phyloP scores from a whole-genome alignment of 2,113 vertebrate genomes.

The rat (Rattus norvegicus) region GRCr8 NC_086036.1:52430501-52431000 shows the following conservation, averaged over 20 bases:
- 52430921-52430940: not conserved
- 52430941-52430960: too few species aligned
- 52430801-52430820: rapidly evolving
- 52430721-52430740: not conserved
- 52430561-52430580: not conserved
- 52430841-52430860: not conserved
- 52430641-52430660: not conserved
- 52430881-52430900: not conserved
- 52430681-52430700: not conserved
- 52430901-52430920: not conserved
- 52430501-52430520: not conserved
- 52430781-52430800: not conserved
- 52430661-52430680: not conserved
- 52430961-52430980: too few species aligned
- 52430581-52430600: not conserved
- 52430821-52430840: not conserved
- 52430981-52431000: too few species aligned
- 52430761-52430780: not conserved
- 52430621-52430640: not conserved
- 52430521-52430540: not conserved
- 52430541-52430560: not conserved
- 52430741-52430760: not conserved
- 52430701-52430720: not conserved
- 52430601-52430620: not conserved
- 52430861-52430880: not conserved